Conservation (phyloP, 2,888 invertebrate genomes). For the Metalampra italica region DNA sequence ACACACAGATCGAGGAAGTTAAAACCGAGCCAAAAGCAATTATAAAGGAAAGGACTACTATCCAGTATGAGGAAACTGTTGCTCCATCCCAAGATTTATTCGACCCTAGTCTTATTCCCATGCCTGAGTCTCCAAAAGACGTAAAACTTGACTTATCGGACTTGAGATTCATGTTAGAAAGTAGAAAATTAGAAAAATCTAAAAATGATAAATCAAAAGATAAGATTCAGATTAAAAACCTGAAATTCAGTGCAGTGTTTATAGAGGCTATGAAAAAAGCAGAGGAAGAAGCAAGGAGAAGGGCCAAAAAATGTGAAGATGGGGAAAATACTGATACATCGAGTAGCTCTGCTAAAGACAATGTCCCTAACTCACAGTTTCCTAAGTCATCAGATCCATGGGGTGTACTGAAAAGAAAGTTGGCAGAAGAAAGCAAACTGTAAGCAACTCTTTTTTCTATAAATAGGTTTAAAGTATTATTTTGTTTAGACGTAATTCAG, state of each 20-base stretch:
- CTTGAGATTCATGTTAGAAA: slow-evolving; percentile 42
- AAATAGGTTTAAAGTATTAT: background rate
- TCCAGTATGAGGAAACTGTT: slow-evolving; percentile 37
- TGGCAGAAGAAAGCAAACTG: slow-evolving; percentile 74
- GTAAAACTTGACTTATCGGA: slow-evolving; percentile 26
- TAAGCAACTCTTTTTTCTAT: slow-evolving; percentile 28
- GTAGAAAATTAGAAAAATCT: slow-evolving; percentile 36
- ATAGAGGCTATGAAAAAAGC: slow-evolving; percentile 82
- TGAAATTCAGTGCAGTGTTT: slow-evolving; percentile 83
- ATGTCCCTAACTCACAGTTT: slow-evolving; percentile 57
- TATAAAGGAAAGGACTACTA: slow-evolving; percentile 9
- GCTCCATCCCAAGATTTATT: slow-evolving; percentile 15
- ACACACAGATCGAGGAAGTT: slow-evolving; percentile 30
- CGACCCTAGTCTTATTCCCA: slow-evolving; percentile 56
- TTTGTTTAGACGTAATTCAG: background rate
- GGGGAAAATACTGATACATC: slow-evolving; percentile 79
- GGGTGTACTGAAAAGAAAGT: slow-evolving; percentile 63
- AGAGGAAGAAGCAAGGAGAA: slow-evolving; percentile 80
- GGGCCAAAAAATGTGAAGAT: slow-evolving; percentile 80
- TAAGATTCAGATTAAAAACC: slow-evolving; percentile 83
- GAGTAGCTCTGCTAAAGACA: slow-evolving; percentile 53
- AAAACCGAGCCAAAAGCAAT: slow-evolving; percentile 27
- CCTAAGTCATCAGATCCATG: slow-evolving; percentile 70
- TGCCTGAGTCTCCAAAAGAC: slow-evolving; percentile 60
- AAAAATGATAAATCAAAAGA: slow-evolving; percentile 65